These are phyloP conservation scores for Ginglymostoma cirratum DNA, from an alignment of 2,113 vertebrate genomes.

Conservation along the genomic window DNA sequence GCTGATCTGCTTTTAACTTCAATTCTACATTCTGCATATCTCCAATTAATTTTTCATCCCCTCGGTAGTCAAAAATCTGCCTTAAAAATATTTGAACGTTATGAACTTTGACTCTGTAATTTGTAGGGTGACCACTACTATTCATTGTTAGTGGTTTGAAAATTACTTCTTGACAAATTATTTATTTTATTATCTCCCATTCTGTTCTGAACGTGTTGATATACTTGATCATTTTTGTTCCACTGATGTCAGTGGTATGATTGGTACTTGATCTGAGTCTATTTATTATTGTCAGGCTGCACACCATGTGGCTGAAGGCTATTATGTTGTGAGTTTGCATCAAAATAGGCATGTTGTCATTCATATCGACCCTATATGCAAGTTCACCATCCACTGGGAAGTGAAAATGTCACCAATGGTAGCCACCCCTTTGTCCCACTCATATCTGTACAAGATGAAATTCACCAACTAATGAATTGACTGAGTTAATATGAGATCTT, in stretches of 20 bases:
- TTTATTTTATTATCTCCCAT: not conserved
- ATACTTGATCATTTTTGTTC: not conserved
- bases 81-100: too few relatives aligned
- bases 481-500: not conserved
- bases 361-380: not conserved
- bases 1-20: too few relatives aligned
- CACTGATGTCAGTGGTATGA: not conserved
- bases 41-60: too few relatives aligned
- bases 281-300: not conserved
- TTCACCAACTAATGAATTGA: not conserved
- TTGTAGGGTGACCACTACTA: not conserved
- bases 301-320: not conserved
- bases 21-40: too few relatives aligned
- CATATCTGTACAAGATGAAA: not conserved
- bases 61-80: too few relatives aligned
- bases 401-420: not conserved
- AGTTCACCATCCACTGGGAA: not conserved
- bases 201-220: not conserved
- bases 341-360: not conserved
- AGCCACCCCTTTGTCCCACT: not conserved
- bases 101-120: not conserved
- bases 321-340: not conserved
- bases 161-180: not conserved
- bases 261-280: not conserved
- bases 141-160: not conserved